A percentile compares a stretch with the other conserved stretches of the same genome.
phyloP scores from a whole-genome alignment of 2,113 vertebrate genomes.

The Cochlearius cochlearius region DNA sequence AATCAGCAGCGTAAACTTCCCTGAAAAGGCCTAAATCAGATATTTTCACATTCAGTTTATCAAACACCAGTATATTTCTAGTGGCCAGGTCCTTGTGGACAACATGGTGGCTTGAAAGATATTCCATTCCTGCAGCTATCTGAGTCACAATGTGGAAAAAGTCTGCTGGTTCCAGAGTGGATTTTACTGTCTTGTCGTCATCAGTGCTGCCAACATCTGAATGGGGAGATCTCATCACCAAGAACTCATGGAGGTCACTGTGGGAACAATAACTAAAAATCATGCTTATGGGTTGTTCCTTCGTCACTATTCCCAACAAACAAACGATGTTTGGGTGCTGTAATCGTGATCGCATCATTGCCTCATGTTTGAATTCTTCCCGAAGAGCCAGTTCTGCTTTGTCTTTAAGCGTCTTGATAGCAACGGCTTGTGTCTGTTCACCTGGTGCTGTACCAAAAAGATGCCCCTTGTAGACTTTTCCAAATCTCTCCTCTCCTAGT shows the following conservation, averaged over 20 bases:
- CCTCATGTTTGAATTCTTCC: constrained; percentile 94
- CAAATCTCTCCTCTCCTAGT: constrained; percentile 93
- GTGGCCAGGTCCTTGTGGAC: constrained; percentile 96
- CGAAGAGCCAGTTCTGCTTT: constrained; percentile 86
- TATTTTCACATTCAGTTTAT: constrained; percentile 92
- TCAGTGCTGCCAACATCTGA: constrained; percentile 94
- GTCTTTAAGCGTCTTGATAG: constrained; percentile 95
- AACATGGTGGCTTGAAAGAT: constrained; percentile 89
- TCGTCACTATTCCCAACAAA: constrained; percentile 88
- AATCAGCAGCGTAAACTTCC: constrained; percentile 96
- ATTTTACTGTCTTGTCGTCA: constrained; percentile 91
- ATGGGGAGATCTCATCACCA: constrained; percentile 93
- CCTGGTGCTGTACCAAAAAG: constrained; percentile 86
- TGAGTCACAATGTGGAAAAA: constrained; percentile 92
- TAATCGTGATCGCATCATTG: constrained; percentile 83
- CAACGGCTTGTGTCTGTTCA: constrained; percentile 90
- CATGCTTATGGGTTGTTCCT: constrained; percentile 94
- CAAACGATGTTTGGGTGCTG: constrained; percentile 93
- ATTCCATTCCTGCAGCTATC: constrained; percentile 96
- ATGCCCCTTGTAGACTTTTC: constrained; percentile 96
- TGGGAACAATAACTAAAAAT: constrained; percentile 89
- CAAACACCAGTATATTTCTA: constrained; percentile 91
- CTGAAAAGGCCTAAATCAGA: constrained; percentile 92
- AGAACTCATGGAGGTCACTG: constrained; percentile 92
- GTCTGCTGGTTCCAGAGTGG: constrained; percentile 90